Evolutionary conservation across 1,140 invertebrate species (phyloP), one percentile per base, ranked within the genome.

Genomic region (Papilio dardanus): DNA sequence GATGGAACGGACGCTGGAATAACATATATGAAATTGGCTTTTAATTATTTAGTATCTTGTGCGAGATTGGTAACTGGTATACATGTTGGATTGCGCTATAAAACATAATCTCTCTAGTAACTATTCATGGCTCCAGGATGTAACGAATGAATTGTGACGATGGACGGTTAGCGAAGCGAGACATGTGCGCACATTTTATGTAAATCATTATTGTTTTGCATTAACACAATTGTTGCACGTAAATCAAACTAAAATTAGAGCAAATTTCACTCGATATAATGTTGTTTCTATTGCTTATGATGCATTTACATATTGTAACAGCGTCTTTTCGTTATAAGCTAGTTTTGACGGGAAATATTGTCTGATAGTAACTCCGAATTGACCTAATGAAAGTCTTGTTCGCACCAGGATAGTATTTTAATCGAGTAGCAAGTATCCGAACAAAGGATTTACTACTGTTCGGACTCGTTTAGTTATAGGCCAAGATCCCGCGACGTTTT

Each of bases 181-280:
- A 40, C 67, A 35, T 24, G 67, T 40, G n/a, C 24, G 21, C 50
- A 62, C 12, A 28, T 54, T 62, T 30, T 12, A 71, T 73, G 68
- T 77, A 62, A 33, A 24, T 21, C 24, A 58, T 67, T 71, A 42
- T 42, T 74, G 35, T 69, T 69, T 40, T 4, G 12, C 42, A 69
- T 69, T 68, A 37, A 40, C 67, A 69, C 67, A 69, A 37, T 69
- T 69, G 67, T 69, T 37, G 35, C 31, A 69, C 67, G 67, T 21
- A 40, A 40, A 69, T 69, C 35, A 37, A 40, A 8, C 35, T 40
- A 21, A 21, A 35, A 69, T 69, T 7, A 12, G n/a, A 24, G n/a
- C 35, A 24, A 37, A 8, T 69, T 69, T 69, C 35, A 37, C 67
- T 69, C 21, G 19, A 67, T 62, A 30, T 1, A 62, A 12, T 30